Base-by-base conservation (phyloP, 2,888 invertebrate species). In the Stomorhina lunata region DNA sequence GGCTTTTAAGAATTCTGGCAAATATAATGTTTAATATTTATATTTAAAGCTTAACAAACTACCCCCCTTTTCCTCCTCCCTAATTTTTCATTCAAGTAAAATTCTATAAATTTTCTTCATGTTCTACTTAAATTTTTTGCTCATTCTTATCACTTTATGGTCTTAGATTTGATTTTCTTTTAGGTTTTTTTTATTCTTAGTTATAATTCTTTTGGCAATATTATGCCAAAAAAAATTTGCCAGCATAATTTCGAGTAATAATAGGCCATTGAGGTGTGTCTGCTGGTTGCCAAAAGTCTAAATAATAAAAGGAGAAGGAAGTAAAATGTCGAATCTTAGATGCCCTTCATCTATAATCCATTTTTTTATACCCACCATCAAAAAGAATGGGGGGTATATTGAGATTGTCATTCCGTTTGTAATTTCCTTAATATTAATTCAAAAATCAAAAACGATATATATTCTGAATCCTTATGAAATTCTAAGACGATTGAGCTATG, bases 21-120 rank as follows among this genome's bases (percentile, higher is more conserved):
- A 37, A 80, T 50, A 17, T 57, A 50, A 66, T 72, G 40, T 73
- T 80, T 73, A 66, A 80, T 73, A 73, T 80, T 80, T 73, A 40
- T 73, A 57, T 80, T 80, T 80, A 61, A 72, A 59, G 59, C 59
- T 72, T 72, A 69, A 80, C 61, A 37, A 69, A 69, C 20, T 71
- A 22, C 48, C 53, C 50, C 40, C 50, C 65, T 55, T 29, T 25
- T 12, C n/a, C 40, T 45, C 45, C 61, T 48, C n/a, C 25, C n/a
- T n/a, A n/a, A n/a, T n/a, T n/a, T n/a, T n/a, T 66, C 37, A 34
- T 50, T n/a, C 4, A n/a, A 0, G n/a, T 22, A 20, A 17, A 27
- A 17, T 53, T 7, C 15, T 27, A 9, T 9, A 40, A 20, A 29
- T 22, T n/a, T 72, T 75, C 32, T 32, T 63, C 50, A 53, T 73